A percentile compares a stretch with the other conserved stretches of the same genome.
phyloP scores from a whole-genome alignment of 2,888 invertebrate genomes.

The Atethmia centrago region DNA sequence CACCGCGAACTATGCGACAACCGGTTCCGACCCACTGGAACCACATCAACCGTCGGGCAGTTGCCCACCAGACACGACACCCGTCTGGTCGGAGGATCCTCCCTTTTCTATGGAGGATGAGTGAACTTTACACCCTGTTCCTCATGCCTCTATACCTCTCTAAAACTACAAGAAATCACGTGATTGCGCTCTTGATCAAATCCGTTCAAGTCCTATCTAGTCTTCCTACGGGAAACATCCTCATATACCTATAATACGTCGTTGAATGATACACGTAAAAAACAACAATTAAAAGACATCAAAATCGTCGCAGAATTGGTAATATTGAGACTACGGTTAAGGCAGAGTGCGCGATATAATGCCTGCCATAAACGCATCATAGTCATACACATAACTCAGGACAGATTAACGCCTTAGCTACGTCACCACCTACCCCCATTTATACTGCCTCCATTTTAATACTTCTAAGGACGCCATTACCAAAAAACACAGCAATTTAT shows the following conservation, averaged over 20 bases:
- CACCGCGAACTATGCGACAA: too few species aligned
- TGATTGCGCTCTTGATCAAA: background rate
- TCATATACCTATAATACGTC: background rate
- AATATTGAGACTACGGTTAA: background rate
- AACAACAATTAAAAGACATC: background rate
- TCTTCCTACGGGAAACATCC: background rate
- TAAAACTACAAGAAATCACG: background rate
- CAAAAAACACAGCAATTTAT: conserved; percentile 87
- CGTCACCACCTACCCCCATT: conserved; percentile 20
- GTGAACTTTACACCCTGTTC: too few species aligned
- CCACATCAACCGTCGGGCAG: too few species aligned
- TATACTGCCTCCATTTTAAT: conserved; percentile 63
- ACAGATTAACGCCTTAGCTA: conserved; percentile 40
- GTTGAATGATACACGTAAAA: background rate
- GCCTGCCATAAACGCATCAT: conserved; percentile 11
- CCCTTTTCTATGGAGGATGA: too few species aligned
- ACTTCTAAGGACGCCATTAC: conserved; percentile 80
- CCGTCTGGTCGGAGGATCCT: too few species aligned
- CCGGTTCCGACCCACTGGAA: too few species aligned
- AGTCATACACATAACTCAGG: conserved; percentile 32
- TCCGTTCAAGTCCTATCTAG: background rate
- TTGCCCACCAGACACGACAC: too few species aligned
- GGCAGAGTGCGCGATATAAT: too few species aligned
- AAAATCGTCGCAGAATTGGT: background rate
- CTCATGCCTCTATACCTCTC: too few species aligned